Evolutionary conservation across 2,113 vertebrate genomes (phyloP), one percentile per base, ranked within the genome.

Genomic region (Ptychochromis oligacanthus): DNA sequence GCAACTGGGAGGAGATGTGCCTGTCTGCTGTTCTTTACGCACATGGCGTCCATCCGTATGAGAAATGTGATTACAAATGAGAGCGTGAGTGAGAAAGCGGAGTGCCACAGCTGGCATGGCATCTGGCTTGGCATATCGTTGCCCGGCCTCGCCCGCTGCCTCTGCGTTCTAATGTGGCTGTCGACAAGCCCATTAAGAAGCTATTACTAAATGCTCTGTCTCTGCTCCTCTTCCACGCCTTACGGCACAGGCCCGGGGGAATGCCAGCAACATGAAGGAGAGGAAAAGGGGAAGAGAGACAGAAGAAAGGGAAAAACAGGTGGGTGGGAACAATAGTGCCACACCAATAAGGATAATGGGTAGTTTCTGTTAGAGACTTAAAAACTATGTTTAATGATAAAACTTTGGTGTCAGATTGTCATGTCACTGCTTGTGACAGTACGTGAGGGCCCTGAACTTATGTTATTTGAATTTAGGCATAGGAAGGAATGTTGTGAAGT

Each of bases 171-270:
- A 94, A 95, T 95, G 93, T 93, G 91, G 89, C 94, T 94, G 93
- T 94, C 94, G 92, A 94, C 94, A 94, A 92, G 93, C 90, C 93
- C 94, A 95, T 95, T 94, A 95, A 95, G 94, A 94, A 94, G 89
- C 89, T 92, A 95, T 94, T 94, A 95, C 94, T 94, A 94, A 95
- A 94, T 91, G 91, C 92, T 93, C 93, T 89, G 88, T 93, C 93
- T 94, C 89, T 84, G 91, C 92, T 90, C 81, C 83, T 88, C 84
- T 92, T 93, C 88, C 91, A 92, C 82, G 91, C 91, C 91, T 93
- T 91, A 87, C 26, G 93, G 91, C 87, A 82, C 85, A 86, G 79
- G 85, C 93, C 91, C 85, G 11, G 60, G 91, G 91, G 93, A 89
- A 87, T 61, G 83, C 80, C 88, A 79, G 86, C 60, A 82, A 88